A percentile compares a stretch with the other conserved stretches of the same genome.
Conservation (phyloP, 2,113 vertebrate species). For the Seriola rivoliana region DNA sequence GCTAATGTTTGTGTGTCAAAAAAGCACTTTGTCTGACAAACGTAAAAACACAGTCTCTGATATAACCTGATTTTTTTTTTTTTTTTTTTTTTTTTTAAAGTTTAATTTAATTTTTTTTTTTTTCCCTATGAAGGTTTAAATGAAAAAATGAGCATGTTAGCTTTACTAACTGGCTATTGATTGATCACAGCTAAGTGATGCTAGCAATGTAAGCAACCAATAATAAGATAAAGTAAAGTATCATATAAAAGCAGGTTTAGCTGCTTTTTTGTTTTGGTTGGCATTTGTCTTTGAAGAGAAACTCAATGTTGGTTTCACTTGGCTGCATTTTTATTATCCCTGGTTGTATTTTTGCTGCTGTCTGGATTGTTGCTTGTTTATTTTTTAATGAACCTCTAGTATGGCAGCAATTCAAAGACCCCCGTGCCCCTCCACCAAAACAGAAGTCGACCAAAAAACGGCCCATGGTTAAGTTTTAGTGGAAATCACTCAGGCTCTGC, state of each 20-base stretch:
- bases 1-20: not conserved
- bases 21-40: not conserved
- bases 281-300: not conserved
- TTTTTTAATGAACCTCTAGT: not conserved
- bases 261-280: not conserved
- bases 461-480: not conserved
- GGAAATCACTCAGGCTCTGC: not conserved
- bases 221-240: not conserved
- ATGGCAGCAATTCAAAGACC: not conserved
- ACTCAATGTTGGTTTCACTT: not conserved
- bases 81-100: too few species aligned
- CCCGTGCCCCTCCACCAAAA: not conserved
- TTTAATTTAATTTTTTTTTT: too few species aligned
- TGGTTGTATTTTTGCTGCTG: not conserved
- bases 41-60: not conserved
- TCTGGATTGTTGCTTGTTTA: not conserved
- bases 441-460: not conserved
- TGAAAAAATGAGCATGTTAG: not conserved
- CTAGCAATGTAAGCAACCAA: not conserved
- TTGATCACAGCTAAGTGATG: slow-evolving; percentile 4
- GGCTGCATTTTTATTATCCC: not conserved
- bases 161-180: too few species aligned
- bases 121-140: not conserved
- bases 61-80: too few species aligned
- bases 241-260: not conserved